Conservation (phyloP, 2,888 invertebrate species). For the Eupithecia centaureata region DNA sequence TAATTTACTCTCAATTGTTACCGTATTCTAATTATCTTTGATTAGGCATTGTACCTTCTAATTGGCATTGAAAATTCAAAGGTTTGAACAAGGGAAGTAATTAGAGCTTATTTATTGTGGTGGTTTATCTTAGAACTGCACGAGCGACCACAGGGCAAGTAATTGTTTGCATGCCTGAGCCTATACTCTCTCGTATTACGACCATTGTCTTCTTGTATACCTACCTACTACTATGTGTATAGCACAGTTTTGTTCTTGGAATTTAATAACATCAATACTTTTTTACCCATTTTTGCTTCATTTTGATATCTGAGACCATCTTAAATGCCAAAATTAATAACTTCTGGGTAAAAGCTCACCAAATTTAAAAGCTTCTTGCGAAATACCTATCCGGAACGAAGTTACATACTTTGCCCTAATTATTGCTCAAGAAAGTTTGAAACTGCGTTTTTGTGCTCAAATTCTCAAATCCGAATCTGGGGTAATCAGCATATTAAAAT, state of each 20-base stretch:
- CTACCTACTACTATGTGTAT: neutral
- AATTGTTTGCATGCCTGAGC: slow-evolving; percentile 42
- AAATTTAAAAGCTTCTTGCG: neutral
- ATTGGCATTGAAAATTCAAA: slow-evolving; percentile 61
- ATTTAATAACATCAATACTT: neutral
- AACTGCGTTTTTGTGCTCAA: slow-evolving; percentile 33
- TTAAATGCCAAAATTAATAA: neutral
- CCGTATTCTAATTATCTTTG: slow-evolving; percentile 42
- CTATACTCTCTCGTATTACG: slow-evolving; percentile 39
- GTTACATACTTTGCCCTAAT: neutral
- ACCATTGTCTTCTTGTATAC: slow-evolving; percentile 36
- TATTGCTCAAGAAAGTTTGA: neutral
- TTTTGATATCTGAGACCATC: neutral
- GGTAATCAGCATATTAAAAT: slow-evolving; percentile 38
- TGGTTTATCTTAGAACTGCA: slow-evolving; percentile 72
- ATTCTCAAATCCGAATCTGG: slow-evolving; percentile 36
- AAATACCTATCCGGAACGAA: neutral
- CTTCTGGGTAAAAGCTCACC: neutral
- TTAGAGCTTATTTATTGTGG: slow-evolving; percentile 76
- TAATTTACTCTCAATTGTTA: slow-evolving; percentile 11
- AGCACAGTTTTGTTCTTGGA: neutral
- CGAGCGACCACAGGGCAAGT: slow-evolving; percentile 50
- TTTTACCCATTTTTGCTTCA: neutral
- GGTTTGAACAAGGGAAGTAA: slow-evolving; percentile 71
- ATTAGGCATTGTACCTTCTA: slow-evolving; percentile 55